phyloP scores from a whole-genome alignment of 2,888 invertebrate genomes.

The Erebia aethiops region DNA sequence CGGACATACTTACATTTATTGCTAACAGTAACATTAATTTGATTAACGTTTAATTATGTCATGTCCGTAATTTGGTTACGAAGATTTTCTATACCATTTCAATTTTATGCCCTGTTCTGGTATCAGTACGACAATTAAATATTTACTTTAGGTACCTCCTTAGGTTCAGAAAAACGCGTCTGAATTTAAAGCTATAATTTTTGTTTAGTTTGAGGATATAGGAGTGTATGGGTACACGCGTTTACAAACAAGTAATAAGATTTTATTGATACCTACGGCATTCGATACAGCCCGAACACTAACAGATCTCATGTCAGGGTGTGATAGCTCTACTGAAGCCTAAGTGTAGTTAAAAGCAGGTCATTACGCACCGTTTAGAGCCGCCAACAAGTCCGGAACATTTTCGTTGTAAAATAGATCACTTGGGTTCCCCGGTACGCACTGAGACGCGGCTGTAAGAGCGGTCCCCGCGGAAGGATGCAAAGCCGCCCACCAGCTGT shows the following conservation, averaged over 20 bases:
- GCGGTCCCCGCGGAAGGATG: slow-evolving; percentile 55
- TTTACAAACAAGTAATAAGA: slow-evolving; percentile 56
- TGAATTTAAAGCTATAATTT: not conserved
- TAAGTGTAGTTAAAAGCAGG: not conserved
- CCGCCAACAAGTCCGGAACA: slow-evolving; percentile 63
- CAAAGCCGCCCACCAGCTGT: slow-evolving; percentile 71
- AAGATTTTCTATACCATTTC: not conserved
- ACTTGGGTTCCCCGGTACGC: slow-evolving; percentile 60
- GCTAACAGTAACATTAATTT: not conserved
- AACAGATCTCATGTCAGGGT: slow-evolving; percentile 35
- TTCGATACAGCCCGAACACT: slow-evolving; percentile 28
- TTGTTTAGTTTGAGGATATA: not conserved
- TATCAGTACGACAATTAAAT: not conserved
- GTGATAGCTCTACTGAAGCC: slow-evolving; percentile 46
- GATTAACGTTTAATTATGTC: slow-evolving; percentile 6
- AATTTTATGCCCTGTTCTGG: not conserved
- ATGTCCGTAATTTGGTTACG: not conserved
- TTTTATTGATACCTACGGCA: slow-evolving; percentile 45
- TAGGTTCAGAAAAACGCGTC: not conserved
- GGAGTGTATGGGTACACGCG: slow-evolving; percentile 8
- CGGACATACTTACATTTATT: not conserved
- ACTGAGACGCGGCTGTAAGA: slow-evolving; percentile 60
- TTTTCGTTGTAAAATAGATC: slow-evolving; percentile 59
- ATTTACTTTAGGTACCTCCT: too few species aligned
- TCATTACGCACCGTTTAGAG: slow-evolving; percentile 70